These are phyloP conservation scores for Holothuria leucospilota DNA, from an alignment of 53 echinoderm and acorn worm genomes.

Conservation along the genomic window DNA sequence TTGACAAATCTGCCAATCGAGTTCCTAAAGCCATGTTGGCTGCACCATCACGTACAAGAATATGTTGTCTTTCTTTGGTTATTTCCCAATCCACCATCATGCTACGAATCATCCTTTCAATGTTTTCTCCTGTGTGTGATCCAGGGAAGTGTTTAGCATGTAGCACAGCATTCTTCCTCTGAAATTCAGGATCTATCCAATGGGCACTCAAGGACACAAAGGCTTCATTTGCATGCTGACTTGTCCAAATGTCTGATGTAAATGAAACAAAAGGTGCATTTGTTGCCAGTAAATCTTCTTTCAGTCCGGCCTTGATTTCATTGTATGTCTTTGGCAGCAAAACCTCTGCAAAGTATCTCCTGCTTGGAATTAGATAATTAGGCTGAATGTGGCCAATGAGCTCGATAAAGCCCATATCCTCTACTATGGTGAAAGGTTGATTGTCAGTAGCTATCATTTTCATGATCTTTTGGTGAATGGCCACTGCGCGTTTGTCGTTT, in stretches of 20 bases:
- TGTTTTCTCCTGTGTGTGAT: conserved; percentile 28
- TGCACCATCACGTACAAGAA: conserved; percentile 28
- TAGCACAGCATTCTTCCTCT: conserved; percentile 1
- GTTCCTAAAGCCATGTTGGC: conserved; percentile 32
- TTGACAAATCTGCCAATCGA: neutral
- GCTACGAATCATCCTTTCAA: conserved; percentile 19
- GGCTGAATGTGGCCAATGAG: conserved; percentile 14
- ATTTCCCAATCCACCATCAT: neutral
- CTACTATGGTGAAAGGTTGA: conserved; percentile 23
- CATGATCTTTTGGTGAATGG: conserved; percentile 11
- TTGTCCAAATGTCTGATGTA: conserved; percentile 26
- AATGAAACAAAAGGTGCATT: conserved; percentile 1
- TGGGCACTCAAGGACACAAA: conserved; percentile 6
- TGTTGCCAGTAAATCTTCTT: neutral
- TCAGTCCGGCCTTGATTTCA: neutral
- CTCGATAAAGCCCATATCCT: conserved; percentile 23
- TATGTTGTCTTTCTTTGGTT: neutral
- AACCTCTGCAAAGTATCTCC: conserved; percentile 16
- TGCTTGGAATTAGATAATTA: conserved; percentile 1
- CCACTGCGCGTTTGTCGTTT: neutral
- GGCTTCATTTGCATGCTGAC: neutral
- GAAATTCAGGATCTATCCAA: conserved; percentile 4
- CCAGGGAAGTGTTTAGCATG: conserved; percentile 4
- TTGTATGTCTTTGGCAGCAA: neutral
- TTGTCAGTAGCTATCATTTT: conserved; percentile 20